Conservation (phyloP, 2,888 invertebrate species). For the Lycia hirtaria region DNA sequence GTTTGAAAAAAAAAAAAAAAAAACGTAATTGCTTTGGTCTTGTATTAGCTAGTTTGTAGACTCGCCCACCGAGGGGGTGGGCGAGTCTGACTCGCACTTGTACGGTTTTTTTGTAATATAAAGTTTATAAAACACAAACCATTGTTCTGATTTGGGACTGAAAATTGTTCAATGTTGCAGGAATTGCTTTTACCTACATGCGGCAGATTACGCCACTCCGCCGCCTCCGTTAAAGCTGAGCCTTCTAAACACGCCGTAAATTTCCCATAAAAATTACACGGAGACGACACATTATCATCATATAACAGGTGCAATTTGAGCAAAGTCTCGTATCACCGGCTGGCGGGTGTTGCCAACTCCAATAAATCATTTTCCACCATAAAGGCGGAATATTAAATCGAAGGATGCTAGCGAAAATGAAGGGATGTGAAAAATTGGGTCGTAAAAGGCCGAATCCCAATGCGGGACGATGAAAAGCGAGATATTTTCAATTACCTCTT, state of each 20-base stretch:
- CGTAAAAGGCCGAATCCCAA: slow-evolving; percentile 75
- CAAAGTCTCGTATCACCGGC: slow-evolving; percentile 58
- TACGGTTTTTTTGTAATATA: too few relatives aligned
- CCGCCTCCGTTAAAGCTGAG: slow-evolving; percentile 8
- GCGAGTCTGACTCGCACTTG: neutral
- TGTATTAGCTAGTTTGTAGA: too few relatives aligned
- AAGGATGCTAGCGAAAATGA: slow-evolving; percentile 66
- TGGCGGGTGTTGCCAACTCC: slow-evolving; percentile 53
- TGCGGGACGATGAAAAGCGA: slow-evolving; percentile 65
- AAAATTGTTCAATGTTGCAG: neutral
- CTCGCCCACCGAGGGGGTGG: too few relatives aligned
- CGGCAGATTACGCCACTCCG: slow-evolving; percentile 13
- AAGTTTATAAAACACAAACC: neutral
- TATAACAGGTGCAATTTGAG: slow-evolving; percentile 52
- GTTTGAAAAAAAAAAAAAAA: too few relatives aligned
- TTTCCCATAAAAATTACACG: slow-evolving; percentile 34
- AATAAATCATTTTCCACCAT: slow-evolving; percentile 74
- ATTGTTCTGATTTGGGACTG: neutral
- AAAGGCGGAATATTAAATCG: slow-evolving; percentile 77
- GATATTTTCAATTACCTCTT: slow-evolving; percentile 68
- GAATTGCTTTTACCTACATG: neutral
- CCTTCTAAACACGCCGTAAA: slow-evolving; percentile 20
- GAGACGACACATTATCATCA: slow-evolving; percentile 32
- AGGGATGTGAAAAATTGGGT: slow-evolving; percentile 74
- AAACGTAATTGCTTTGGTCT: too few relatives aligned